phyloP scores from a whole-genome alignment of 2,797 vertebrate species.

The Cottoperca gobio region DNA sequence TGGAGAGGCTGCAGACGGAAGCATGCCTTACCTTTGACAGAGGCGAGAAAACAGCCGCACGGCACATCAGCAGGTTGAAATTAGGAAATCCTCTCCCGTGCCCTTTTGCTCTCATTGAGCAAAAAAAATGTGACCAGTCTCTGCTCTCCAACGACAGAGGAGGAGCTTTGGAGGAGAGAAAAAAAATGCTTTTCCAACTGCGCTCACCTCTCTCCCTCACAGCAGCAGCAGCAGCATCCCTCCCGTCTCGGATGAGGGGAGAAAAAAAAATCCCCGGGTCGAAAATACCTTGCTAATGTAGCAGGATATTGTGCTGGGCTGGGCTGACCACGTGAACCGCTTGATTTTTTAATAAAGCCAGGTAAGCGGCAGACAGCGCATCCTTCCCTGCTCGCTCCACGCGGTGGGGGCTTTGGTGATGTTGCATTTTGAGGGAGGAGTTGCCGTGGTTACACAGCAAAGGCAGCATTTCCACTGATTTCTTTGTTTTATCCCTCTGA shows the following conservation, averaged over 20 bases:
- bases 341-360: conserved; percentile 63
- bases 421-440: conserved; percentile 77
- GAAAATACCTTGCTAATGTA: conserved; percentile 64
- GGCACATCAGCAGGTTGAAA: conserved; percentile 68
- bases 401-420: conserved; percentile 61
- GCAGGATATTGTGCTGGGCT: conserved; percentile 50
- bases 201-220: conserved; percentile 72
- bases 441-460: conserved; percentile 83
- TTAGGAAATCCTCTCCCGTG: conserved; percentile 76
- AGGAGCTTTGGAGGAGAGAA: conserved; percentile 73
- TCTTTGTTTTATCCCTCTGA: conserved; percentile 12
- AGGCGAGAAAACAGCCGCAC: conserved; percentile 67
- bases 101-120: conserved; percentile 80
- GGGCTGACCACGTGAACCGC: conserved; percentile 68
- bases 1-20: conserved; percentile 37
- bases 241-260: conserved; percentile 50
- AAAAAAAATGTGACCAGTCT: conserved; percentile 70
- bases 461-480: conserved; percentile 52
- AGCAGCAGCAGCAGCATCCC: conserved; percentile 59
- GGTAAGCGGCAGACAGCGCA: conserved; percentile 62
- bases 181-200: conserved; percentile 62
- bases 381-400: conserved; percentile 35
- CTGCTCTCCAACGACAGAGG: conserved; percentile 77
- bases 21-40: conserved; percentile 71
- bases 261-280: conserved; percentile 21